Conservation (phyloP, 2,888 invertebrate species). For the Sipunculus nudus region DNA sequence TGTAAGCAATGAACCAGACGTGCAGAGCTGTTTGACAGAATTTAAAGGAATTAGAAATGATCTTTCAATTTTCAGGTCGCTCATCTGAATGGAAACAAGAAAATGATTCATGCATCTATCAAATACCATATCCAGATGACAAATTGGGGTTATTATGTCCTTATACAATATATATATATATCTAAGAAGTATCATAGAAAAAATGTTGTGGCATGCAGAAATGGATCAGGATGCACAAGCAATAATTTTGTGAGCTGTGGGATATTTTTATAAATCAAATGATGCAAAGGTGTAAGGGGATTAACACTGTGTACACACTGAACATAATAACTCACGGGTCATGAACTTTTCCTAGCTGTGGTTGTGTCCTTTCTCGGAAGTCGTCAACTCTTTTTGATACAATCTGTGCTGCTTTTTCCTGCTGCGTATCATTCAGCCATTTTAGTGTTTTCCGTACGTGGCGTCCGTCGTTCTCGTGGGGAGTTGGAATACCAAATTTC, state of each 20-base stretch:
- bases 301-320: too few species aligned
- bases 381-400: slow-evolving; percentile 63
- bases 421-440: slow-evolving; percentile 56
- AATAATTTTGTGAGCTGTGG: too few species aligned
- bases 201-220: neutral
- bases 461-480: slow-evolving; percentile 61
- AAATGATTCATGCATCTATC: too few species aligned
- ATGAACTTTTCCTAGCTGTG: slow-evolving; percentile 60
- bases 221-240: too few species aligned
- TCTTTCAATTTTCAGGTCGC: too few species aligned
- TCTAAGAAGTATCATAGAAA: neutral
- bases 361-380: slow-evolving; percentile 61
- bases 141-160: too few species aligned
- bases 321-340: slow-evolving; percentile 58
- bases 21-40: too few species aligned
- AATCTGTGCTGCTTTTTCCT: slow-evolving; percentile 55
- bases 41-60: too few species aligned
- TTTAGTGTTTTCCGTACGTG: slow-evolving; percentile 52
- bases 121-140: too few species aligned
- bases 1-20: too few species aligned
- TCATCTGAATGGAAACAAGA: too few species aligned
- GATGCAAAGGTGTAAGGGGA: slow-evolving; percentile 32
- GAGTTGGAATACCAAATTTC: slow-evolving; percentile 59
- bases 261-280: neutral
- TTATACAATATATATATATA: too few species aligned